Evolutionary conservation across 2,888 invertebrate species (phyloP).

Genomic region (Geotrupes spiniger): DNA sequence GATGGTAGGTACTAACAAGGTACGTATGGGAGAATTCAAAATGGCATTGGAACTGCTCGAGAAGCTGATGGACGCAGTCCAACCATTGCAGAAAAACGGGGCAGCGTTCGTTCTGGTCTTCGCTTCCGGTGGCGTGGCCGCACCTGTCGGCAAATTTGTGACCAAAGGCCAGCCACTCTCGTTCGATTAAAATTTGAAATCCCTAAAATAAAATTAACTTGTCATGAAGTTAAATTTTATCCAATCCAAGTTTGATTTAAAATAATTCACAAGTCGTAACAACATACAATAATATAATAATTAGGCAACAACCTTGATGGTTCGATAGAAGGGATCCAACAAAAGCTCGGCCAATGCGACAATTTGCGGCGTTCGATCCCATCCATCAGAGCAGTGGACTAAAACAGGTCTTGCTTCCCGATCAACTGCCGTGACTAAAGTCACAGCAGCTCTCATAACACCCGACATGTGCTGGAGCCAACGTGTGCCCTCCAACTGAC

Average conservation of each 20-base stretch:
- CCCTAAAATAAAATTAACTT: constrained; percentile 61
- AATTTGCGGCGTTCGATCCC: constrained; percentile 98
- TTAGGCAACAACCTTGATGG: constrained; percentile 67
- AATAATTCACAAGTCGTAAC: background rate
- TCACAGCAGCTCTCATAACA: constrained; percentile 75
- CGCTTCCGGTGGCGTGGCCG: constrained; percentile 75
- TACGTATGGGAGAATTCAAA: constrained; percentile 95
- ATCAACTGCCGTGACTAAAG: constrained; percentile 77
- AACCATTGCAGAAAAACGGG: constrained; percentile 98
- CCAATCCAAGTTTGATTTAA: background rate
- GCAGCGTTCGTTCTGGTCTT: constrained; percentile 92
- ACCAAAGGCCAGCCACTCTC: constrained; percentile 97
- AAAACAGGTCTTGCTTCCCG: constrained; percentile 84
- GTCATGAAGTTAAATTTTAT: constrained; percentile 8
- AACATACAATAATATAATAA: background rate
- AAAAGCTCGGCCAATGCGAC: constrained; percentile 89
- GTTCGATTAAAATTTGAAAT: constrained; percentile 87
- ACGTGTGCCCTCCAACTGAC: constrained; percentile 81
- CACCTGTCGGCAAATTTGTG: constrained; percentile 98
- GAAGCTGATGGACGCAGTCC: constrained; percentile 92
- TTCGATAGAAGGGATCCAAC: constrained; percentile 92
- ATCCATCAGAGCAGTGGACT: constrained; percentile 98
- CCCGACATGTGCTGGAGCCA: constrained; percentile 91
- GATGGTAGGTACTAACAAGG: constrained; percentile 71
- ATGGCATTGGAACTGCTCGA: constrained; percentile 83